Conservation (phyloP, 2,888 invertebrate species). For the Drosophila formosana region DNA sequence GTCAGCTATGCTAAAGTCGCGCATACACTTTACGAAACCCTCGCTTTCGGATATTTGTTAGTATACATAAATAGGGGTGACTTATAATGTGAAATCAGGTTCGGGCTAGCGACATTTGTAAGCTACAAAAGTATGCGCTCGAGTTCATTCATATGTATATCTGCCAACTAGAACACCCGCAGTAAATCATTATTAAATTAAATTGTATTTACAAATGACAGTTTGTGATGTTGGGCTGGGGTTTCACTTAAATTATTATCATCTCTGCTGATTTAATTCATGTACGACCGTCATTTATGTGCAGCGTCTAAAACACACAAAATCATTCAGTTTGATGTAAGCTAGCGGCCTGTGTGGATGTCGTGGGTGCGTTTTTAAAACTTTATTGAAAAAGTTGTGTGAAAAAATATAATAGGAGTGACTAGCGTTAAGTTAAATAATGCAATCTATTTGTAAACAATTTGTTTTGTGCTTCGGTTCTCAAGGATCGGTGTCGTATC, state of each 20-base stretch:
- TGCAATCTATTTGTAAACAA: not conserved
- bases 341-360: constrained; percentile 62
- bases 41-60: not conserved
- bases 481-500: too few relatives aligned
- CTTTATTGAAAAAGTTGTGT: not conserved
- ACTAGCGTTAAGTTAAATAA: not conserved
- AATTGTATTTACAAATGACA: constrained; percentile 70
- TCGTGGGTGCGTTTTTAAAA: constrained; percentile 47
- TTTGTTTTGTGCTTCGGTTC: too few relatives aligned
- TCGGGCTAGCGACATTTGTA: constrained; percentile 9
- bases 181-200: constrained; percentile 79
- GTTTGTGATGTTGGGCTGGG: constrained; percentile 44
- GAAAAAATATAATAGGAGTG: not conserved
- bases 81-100: constrained; percentile 9
- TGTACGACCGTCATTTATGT: constrained; percentile 39
- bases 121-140: not conserved
- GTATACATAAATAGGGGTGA: constrained; percentile 1
- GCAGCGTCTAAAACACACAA: constrained; percentile 11
- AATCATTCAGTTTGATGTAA: constrained; percentile 60
- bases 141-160: constrained; percentile 3
- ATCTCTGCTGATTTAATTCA: constrained; percentile 52
- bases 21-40: not conserved
- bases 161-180: constrained; percentile 57
- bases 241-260: constrained; percentile 50
- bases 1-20: too few relatives aligned